Base-by-base conservation (phyloP, 2,888 invertebrate species). In the Mythimna impura region DNA sequence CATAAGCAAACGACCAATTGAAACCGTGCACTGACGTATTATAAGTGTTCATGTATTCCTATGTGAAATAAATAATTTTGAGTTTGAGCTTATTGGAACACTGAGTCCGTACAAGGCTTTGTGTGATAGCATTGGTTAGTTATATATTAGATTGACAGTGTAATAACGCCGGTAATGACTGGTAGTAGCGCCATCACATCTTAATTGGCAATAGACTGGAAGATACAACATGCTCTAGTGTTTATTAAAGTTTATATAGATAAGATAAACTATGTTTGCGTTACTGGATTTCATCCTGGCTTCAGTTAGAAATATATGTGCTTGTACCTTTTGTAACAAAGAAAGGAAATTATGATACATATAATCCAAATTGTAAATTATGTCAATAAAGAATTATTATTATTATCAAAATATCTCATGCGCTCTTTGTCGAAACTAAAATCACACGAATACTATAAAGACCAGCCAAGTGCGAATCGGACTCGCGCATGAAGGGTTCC, bases 101-200 rank as follows among this genome's bases (percentile, higher is more conserved):
- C 40, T 40, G 12, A 40, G 30, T 47, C 22, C 3, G 67, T 12
- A 47, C 12, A 30, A 36, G 14, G 8, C 8, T 25, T 10, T 50
- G 54, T 30, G 40, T 50, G 7, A n/a, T 3, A 50, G 5, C 34
- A 14, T 20, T 57, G 30, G 40, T 57, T 75, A 73, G 40, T 68
- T 62, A 73, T 77, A 58, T 69, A 81, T 70, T 58, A 73, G 43
- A 68, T 69, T 66, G 65, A 47, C 57, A n/a, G 9, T 14, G 71
- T 71, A 77, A 77, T 81, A 71, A 54, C 70, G 55, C n/a, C 52
- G 10, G 58, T 81, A 73, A 81, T 73, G 66, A 58, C 61, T 60
- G n/a, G 50, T 25, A 25, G 25, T 14, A 25, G n/a, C 36, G 61
- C 40, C 68, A 70, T 81, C 81, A 50, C 0, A 7, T 40, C 57